Conservation (phyloP, 1,140 invertebrate genomes). For the Monomorium pharaonis region DNA sequence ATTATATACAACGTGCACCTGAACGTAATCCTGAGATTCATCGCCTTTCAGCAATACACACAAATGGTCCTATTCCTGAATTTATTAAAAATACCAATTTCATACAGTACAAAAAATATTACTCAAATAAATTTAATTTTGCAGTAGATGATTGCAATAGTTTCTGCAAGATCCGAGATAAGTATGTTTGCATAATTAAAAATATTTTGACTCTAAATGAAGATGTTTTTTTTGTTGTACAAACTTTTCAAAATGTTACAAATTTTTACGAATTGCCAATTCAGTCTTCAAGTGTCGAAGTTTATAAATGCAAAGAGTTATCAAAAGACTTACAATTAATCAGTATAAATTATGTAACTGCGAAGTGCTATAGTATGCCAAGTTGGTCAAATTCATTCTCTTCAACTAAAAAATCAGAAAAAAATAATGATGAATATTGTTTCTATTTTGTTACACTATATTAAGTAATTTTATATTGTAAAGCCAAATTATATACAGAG, state of each 20-base stretch:
- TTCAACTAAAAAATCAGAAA: background rate
- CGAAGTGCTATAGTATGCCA: background rate
- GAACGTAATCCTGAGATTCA: background rate
- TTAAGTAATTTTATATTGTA: background rate
- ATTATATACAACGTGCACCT: background rate
- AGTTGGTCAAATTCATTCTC: background rate
- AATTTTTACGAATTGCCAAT: background rate
- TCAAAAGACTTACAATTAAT: background rate
- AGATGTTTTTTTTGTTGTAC: background rate
- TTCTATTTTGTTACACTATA: background rate
- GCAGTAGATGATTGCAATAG: background rate
- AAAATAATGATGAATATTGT: background rate
- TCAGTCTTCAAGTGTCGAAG: background rate
- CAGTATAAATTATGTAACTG: background rate
- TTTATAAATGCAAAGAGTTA: background rate
- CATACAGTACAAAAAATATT: background rate
- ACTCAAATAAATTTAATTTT: background rate
- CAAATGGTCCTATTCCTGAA: background rate
- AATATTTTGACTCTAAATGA: background rate
- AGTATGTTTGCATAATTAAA: background rate
- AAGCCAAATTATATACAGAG: background rate
- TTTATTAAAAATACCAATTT: background rate
- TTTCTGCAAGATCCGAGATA: background rate
- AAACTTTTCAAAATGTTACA: constrained; percentile 2
- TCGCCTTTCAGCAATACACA: background rate